phyloP scores from a whole-genome alignment of 2,797 vertebrate genomes.

The Gambusia yucatana region DNA sequence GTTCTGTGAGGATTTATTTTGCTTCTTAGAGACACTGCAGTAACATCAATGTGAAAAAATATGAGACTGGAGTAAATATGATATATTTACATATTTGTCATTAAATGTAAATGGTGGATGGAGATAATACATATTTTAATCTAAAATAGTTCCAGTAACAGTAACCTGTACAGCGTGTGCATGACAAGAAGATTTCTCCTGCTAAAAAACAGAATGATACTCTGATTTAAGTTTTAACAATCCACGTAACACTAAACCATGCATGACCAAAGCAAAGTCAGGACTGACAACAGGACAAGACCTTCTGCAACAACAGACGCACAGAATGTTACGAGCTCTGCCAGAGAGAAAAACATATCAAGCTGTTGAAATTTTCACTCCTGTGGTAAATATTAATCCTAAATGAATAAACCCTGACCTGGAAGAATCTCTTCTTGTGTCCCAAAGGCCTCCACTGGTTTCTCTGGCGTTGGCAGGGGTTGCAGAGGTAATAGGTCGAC shows the following conservation, averaged over 20 bases:
- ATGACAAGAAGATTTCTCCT: not conserved
- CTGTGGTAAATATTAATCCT: not conserved
- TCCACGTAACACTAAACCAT: not conserved
- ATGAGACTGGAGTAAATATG: not conserved
- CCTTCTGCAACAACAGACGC: not conserved
- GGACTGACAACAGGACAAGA: not conserved
- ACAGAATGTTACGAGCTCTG: not conserved
- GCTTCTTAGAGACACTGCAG: not conserved
- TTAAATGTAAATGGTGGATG: not conserved
- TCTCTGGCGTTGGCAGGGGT: slow-evolving; percentile 90
- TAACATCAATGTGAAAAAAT: not conserved
- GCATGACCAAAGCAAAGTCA: not conserved
- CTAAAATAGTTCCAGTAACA: not conserved
- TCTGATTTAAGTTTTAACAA: not conserved
- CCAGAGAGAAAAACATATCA: not conserved
- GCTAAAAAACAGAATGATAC: not conserved
- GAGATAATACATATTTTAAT: not conserved
- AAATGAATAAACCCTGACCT: slow-evolving; percentile 75
- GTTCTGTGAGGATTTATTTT: not conserved
- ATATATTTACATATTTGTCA: not conserved
- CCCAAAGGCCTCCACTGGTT: slow-evolving; percentile 90
- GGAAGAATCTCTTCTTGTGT: slow-evolving; percentile 85
- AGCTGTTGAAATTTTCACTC: not conserved
- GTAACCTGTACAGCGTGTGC: not conserved
- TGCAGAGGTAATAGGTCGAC: slow-evolving; percentile 83